These are phyloP conservation scores for Hipposideros armiger DNA, from an alignment of 2,113 vertebrate species.

Conservation along the genomic window DNA sequence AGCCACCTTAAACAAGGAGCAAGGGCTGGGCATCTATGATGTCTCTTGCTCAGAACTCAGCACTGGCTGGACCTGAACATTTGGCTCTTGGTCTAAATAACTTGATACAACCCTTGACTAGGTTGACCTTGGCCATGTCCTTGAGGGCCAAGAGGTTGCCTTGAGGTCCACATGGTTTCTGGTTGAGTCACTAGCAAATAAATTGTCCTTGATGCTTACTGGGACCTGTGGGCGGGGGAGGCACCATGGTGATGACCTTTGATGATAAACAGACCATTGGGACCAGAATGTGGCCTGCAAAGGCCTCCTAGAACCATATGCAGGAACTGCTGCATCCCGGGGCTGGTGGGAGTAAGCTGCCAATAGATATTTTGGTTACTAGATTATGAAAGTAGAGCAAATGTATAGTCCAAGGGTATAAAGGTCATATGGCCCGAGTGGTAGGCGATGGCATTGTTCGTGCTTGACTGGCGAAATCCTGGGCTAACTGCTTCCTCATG, in stretches of 20 bases:
- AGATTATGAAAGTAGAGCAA: conserved; percentile 16
- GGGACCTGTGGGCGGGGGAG: neutral
- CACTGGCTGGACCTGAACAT: neutral
- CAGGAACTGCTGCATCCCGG: conserved; percentile 10
- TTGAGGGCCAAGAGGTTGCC: neutral
- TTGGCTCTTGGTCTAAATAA: conserved; percentile 17
- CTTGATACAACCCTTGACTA: neutral
- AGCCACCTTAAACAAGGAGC: neutral
- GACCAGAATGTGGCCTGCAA: neutral
- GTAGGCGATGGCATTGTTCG: neutral
- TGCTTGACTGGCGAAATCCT: neutral
- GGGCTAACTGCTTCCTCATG: neutral
- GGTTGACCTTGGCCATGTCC: neutral
- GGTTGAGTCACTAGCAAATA: conserved; percentile 14
- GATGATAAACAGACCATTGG: neutral
- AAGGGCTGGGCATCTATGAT: neutral
- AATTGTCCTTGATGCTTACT: neutral
- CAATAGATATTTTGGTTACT: conserved; percentile 24
- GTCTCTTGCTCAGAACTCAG: neutral
- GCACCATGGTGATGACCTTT: neutral
- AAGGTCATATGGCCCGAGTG: neutral
- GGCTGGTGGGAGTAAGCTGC: neutral
- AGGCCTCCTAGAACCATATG: neutral
- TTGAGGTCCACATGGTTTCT: neutral
- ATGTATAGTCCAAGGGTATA: neutral